Evolutionary conservation across 1,140 invertebrate species (phyloP).

Genomic region (Littorina saxatilis): DNA sequence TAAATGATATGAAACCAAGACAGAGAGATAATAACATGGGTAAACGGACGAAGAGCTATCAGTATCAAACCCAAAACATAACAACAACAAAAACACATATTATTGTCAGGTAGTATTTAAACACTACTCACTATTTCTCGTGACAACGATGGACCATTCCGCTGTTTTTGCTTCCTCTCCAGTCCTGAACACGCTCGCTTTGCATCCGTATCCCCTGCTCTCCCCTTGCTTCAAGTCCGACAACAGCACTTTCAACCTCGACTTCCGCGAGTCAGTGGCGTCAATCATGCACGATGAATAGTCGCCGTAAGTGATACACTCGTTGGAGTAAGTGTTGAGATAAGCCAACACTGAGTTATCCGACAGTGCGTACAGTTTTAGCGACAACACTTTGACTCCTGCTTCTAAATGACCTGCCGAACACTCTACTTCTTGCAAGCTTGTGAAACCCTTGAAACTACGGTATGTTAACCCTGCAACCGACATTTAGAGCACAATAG

Average conservation of each 20-base stretch:
- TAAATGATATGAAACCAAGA: too few relatives aligned
- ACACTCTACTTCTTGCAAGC: conserved; percentile 27
- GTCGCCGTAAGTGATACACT: conserved; percentile 12
- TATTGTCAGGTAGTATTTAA: too few relatives aligned
- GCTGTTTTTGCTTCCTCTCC: too few relatives aligned
- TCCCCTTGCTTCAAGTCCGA: conserved; percentile 12
- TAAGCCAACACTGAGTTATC: neutral
- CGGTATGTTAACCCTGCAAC: too few relatives aligned
- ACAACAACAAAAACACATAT: too few relatives aligned
- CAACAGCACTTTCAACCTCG: conserved; percentile 17
- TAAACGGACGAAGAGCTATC: too few relatives aligned
- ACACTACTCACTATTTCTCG: too few relatives aligned
- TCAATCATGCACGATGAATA: conserved; percentile 21
- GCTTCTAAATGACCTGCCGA: conserved; percentile 8
- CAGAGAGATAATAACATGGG: too few relatives aligned
- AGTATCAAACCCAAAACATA: too few relatives aligned
- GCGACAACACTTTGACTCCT: neutral
- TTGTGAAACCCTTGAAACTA: too few relatives aligned
- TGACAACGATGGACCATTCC: too few relatives aligned
- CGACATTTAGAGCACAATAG: too few relatives aligned
- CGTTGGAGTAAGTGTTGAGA: neutral
- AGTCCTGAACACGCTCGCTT: neutral
- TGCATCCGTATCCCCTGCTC: conserved; percentile 13
- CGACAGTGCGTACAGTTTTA: neutral
- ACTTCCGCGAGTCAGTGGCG: neutral